Evolutionary conservation across 2,797 vertebrate species (phyloP), one percentile per base, ranked within the genome.

Genomic region (Gambelia wislizenii): DNA sequence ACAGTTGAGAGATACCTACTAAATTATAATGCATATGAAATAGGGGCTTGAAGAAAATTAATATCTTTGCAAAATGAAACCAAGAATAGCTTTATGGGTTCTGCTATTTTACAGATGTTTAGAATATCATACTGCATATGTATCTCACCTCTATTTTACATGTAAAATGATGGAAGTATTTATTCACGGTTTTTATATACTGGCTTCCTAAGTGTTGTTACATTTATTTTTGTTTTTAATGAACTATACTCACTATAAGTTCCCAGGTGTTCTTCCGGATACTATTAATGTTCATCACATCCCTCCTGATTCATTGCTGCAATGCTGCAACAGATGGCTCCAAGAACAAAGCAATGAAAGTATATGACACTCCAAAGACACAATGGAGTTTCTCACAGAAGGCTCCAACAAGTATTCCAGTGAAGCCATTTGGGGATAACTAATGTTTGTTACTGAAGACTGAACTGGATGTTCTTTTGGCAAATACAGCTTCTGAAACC

Each of bases 291-390:
- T 16, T 39, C 27, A n/a, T 91, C 75, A 81, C 27, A 49, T 33
- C 30, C 54, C 14, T 77, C 2, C 10, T 27, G 67, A 20, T 33
- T 59, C 49, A 18, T 13, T 74, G 47, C 52, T 83, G 39, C 52
- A 81, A 36, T 39, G 36, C 4, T 3, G 39, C 33, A 84, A 33
- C 77, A 85, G 76, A 87, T 54, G 59, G 12, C 36, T 75, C 78
- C 54, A 85, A 49, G 70, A 83, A 83, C 84, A 90, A 90, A 90
- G 59, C 47, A 83, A 76, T 82, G n/a, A 74, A 80, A 67, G 54
- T 67, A 27, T 78, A 78, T 80, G 67, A 64, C 52, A 33, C 18
- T 81, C 54, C 69, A 84, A 85, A 89, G 42, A 49, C 36, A 54
- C 20, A 54, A 18, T 6, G 2, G 3, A 2, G 4, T 83, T 72